These are phyloP conservation scores for Zoroaster sp. DNA, from an alignment of 53 echinoderm and acorn worm genomes.

Conservation along the genomic window DNA sequence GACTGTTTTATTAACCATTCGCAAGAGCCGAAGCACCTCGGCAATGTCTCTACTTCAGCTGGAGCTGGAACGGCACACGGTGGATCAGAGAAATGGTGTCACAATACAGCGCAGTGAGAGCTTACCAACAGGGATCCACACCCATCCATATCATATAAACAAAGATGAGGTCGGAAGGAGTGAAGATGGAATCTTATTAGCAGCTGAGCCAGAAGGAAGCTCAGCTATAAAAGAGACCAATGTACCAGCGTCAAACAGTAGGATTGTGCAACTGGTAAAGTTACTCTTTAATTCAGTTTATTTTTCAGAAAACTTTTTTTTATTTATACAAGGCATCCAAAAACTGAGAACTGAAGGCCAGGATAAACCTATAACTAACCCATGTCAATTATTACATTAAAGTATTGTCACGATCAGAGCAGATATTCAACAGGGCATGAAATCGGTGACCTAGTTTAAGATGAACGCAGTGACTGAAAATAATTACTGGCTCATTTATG, in stretches of 20 bases:
- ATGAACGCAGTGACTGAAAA: too few relatives aligned
- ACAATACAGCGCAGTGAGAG: slow-evolving; percentile 5
- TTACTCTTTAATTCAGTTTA: too few relatives aligned
- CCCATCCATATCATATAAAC: not conserved
- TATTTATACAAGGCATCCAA: too few relatives aligned
- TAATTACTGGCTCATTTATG: too few relatives aligned
- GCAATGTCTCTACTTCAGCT: slow-evolving; percentile 8
- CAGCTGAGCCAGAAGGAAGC: not conserved
- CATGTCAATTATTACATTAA: too few relatives aligned
- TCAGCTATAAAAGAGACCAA: not conserved
- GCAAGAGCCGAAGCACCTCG: slow-evolving; percentile 24
- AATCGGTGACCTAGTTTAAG: too few relatives aligned
- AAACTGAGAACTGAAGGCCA: too few relatives aligned
- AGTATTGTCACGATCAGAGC: too few relatives aligned
- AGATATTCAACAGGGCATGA: too few relatives aligned
- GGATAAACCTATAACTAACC: too few relatives aligned
- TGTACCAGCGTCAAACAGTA: not conserved
- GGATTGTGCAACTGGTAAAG: not conserved
- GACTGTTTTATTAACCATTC: slow-evolving; percentile 19
- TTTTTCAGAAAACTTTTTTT: too few relatives aligned
- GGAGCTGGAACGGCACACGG: not conserved
- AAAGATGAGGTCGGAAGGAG: not conserved
- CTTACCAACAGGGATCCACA: not conserved
- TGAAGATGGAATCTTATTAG: not conserved
- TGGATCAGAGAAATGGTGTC: not conserved